Conservation (phyloP, 2,797 vertebrate species). For the Corythornis leucogaster region DNA sequence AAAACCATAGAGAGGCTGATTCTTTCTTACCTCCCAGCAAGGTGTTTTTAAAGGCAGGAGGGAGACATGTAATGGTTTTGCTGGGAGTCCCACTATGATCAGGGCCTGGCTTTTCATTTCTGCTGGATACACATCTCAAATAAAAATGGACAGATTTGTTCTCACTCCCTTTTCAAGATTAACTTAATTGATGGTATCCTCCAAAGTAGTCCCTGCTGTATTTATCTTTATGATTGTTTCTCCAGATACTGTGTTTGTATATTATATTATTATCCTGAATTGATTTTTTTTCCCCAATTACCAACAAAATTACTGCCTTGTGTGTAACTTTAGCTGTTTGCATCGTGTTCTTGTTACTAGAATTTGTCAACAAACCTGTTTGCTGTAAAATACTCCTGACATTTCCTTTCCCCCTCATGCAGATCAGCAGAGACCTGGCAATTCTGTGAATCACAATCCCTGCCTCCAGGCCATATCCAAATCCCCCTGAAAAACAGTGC, state of each 20-base stretch:
- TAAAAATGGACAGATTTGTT: neutral
- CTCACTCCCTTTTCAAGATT: neutral
- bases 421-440: neutral
- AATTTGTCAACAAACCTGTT: neutral
- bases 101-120: neutral
- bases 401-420: neutral
- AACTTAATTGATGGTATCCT: neutral
- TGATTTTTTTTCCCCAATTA: neutral
- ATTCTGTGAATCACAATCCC: neutral
- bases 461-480: neutral
- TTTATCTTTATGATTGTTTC: constrained; percentile 12
- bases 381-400: neutral
- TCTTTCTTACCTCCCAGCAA: neutral
- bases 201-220: neutral
- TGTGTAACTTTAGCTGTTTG: constrained; percentile 6
- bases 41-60: neutral
- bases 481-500: neutral
- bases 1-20: neutral
- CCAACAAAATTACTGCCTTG: neutral
- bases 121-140: neutral
- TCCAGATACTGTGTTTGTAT: neutral
- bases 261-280: neutral
- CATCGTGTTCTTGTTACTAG: neutral
- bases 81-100: neutral
- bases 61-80: neutral